These are phyloP conservation scores for Copsychus sechellarum DNA, from an alignment of 2,113 vertebrate species.

Conservation along the genomic window DNA sequence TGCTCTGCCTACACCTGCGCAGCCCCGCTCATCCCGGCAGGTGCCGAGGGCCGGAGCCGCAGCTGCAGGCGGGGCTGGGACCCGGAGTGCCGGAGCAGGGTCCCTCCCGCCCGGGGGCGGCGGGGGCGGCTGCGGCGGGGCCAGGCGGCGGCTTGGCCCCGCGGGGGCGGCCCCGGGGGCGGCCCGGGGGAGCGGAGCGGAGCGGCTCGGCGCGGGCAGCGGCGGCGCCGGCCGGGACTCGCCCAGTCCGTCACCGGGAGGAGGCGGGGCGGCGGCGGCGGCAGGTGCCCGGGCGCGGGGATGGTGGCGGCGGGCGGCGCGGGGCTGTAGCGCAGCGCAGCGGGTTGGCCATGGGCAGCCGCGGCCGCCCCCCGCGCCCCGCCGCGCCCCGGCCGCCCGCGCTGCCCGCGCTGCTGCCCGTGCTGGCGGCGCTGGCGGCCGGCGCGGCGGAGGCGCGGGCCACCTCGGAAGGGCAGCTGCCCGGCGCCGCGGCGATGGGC, in stretches of 20 bases:
- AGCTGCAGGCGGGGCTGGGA: not conserved
- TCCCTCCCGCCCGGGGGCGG: not conserved
- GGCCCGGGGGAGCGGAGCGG: too few species aligned
- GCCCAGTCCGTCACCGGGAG: too few species aligned
- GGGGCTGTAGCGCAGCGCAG: too few species aligned
- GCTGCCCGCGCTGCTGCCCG: not conserved
- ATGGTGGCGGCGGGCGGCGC: too few species aligned
- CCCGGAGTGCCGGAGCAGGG: not conserved
- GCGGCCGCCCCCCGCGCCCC: too few species aligned
- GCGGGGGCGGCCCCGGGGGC: not conserved
- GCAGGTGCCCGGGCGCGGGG: too few species aligned
- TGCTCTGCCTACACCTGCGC: accelerated
- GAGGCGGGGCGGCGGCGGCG: too few species aligned
- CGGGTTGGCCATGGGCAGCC: too few species aligned
- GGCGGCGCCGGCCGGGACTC: too few species aligned
- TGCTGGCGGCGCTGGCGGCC: not conserved
- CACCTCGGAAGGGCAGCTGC: not conserved
- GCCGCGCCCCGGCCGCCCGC: too few species aligned
- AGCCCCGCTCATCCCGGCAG: accelerated
- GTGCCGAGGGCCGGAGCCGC: accelerated
- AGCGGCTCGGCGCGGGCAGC: too few species aligned
- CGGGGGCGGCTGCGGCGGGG: not conserved
- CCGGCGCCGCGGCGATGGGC: slow-evolving; percentile 23
- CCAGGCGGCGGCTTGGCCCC: too few species aligned
- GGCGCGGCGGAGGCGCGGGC: not conserved